Conservation (phyloP, 1,140 invertebrate genomes). For the Potamilus streckersoni region DNA sequence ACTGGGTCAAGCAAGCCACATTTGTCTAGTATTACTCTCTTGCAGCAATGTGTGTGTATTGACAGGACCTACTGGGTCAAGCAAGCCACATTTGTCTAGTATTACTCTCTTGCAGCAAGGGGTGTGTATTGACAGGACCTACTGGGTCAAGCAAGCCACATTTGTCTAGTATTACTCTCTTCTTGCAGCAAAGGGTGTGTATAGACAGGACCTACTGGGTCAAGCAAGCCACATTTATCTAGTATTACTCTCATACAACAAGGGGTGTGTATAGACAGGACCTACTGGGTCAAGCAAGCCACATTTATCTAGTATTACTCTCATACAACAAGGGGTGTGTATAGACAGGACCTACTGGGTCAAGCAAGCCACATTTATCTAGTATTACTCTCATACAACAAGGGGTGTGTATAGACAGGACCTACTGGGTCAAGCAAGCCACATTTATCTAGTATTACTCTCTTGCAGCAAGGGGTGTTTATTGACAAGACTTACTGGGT, state of each 20-base stretch:
- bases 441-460: slow-evolving; percentile 99
- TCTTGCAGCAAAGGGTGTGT: too few relatives aligned
- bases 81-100: too few relatives aligned
- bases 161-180: too few relatives aligned
- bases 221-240: slow-evolving; percentile 97
- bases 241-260: slow-evolving; percentile 96
- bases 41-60: slow-evolving; percentile 92
- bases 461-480: slow-evolving; percentile 91
- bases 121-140: too few relatives aligned
- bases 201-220: slow-evolving; percentile 97
- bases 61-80: slow-evolving; percentile 97
- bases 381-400: slow-evolving; percentile 97
- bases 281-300: slow-evolving; percentile 74
- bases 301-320: slow-evolving; percentile 99
- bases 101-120: too few relatives aligned
- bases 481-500: slow-evolving; percentile 96
- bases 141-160: too few relatives aligned
- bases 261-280: slow-evolving; percentile 90
- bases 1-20: slow-evolving; percentile 98
- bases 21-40: slow-evolving; percentile 92
- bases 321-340: slow-evolving; percentile 91
- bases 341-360: slow-evolving; percentile 91
- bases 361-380: slow-evolving; percentile 97
- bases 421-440: slow-evolving; percentile 91
- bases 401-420: slow-evolving; percentile 95